A percentile compares a stretch with the other conserved stretches of the same genome.
Evolutionary conservation across 2,797 vertebrate species (phyloP).

Genomic region (Anguilla anguilla): DNA sequence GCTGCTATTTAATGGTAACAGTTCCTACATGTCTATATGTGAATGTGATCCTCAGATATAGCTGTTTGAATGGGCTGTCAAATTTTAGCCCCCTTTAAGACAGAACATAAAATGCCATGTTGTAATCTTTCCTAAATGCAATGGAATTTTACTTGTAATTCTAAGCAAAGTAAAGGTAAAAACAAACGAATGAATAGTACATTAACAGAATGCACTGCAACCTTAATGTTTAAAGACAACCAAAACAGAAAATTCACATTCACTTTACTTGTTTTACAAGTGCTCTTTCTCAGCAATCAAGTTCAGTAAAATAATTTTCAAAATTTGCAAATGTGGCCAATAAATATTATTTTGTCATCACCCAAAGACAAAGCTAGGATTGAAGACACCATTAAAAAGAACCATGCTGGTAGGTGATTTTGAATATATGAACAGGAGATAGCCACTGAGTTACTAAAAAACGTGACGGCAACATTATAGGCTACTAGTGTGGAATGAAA

Average conservation of each 20-base stretch:
- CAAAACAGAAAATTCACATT: background rate
- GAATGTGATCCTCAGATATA: background rate
- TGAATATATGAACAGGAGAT: background rate
- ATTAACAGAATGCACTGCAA: background rate
- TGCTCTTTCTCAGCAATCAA: background rate
- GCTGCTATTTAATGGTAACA: background rate
- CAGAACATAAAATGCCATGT: background rate
- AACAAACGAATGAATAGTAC: background rate
- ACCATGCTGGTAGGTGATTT: background rate
- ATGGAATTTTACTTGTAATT: background rate
- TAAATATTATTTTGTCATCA: no score
- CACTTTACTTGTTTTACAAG: background rate
- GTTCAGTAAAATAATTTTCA: background rate
- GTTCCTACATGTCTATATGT: background rate
- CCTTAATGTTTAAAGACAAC: background rate
- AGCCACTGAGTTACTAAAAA: background rate
- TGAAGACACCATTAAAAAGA: background rate
- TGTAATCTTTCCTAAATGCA: background rate
- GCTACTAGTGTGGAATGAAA: background rate
- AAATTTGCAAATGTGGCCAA: background rate
- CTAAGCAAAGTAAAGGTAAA: no score
- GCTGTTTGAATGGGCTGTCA: background rate
- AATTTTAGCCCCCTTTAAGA: background rate
- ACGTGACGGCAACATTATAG: background rate
- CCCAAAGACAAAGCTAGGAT: no score